A percentile compares a stretch with the other conserved stretches of the same genome.
phyloP scores from a whole-genome alignment of 2,113 vertebrate genomes.

The Syngnathus typhle region DNA sequence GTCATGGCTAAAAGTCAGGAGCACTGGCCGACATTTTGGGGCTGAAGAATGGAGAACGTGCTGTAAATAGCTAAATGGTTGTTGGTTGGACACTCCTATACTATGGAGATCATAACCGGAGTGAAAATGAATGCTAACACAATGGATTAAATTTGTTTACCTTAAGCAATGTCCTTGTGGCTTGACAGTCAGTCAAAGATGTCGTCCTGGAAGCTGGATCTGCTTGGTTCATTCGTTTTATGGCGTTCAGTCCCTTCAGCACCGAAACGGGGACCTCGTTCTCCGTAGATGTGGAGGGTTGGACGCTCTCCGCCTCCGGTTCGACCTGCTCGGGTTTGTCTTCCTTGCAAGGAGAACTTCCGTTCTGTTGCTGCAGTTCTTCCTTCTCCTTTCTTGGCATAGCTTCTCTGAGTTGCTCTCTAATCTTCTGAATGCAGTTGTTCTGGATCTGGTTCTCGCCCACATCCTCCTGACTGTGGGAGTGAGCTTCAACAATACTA shows the following conservation, averaged over 20 bases:
- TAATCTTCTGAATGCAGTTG: conserved; percentile 38
- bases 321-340: conserved; percentile 6
- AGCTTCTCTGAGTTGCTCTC: conserved; percentile 14
- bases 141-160: conserved; percentile 11
- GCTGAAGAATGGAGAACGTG: no score
- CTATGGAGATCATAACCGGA: conserved; percentile 1
- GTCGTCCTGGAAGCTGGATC: conserved; percentile 34
- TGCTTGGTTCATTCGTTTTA: conserved; percentile 22
- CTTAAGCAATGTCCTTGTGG: conserved; percentile 43
- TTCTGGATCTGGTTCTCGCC: conserved; percentile 77
- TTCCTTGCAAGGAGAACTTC: conserved; percentile 17
- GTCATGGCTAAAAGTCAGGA: background rate
- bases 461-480: conserved; percentile 76
- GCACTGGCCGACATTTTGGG: no score
- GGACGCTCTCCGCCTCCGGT: conserved; percentile 22
- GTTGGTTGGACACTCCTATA: background rate
- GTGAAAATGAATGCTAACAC: background rate
- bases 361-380: conserved; percentile 46
- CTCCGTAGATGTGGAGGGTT: conserved; percentile 40
- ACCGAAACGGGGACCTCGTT: background rate
- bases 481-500: conserved; percentile 74
- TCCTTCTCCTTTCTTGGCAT: conserved; percentile 39
- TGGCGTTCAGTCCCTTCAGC: conserved; percentile 6
- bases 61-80: background rate
- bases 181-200: conserved; percentile 43